These are phyloP conservation scores for Dynastes grantii DNA, from an alignment of 2,888 invertebrate genomes.

Conservation along the genomic window DNA sequence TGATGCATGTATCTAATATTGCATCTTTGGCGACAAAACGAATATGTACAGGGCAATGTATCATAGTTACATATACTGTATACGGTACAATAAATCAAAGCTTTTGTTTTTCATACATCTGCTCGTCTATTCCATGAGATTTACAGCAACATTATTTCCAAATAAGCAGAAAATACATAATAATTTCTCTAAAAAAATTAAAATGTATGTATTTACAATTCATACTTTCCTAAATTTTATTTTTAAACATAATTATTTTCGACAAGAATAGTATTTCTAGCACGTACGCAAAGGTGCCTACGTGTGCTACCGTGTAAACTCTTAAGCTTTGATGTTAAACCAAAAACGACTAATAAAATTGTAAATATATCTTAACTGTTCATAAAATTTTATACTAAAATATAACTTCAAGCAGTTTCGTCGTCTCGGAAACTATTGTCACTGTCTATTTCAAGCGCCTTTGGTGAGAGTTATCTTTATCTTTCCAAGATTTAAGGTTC, in stretches of 20 bases:
- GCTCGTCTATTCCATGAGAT: no score
- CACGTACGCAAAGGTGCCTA: no score
- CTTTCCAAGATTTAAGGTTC: background rate
- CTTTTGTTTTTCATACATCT: no score
- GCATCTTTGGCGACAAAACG: no score
- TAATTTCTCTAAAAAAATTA: background rate
- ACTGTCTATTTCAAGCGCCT: slow-evolving; percentile 3
- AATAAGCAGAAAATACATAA: no score
- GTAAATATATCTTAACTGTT: slow-evolving; percentile 15
- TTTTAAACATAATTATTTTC: background rate
- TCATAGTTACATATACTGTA: no score
- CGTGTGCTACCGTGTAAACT: background rate
- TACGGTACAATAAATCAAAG: no score
- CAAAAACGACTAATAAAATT: slow-evolving; percentile 23
- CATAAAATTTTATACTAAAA: slow-evolving; percentile 4
- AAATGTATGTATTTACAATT: background rate
- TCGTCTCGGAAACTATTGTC: background rate
- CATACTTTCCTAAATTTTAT: background rate
- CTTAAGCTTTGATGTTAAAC: slow-evolving; percentile 14
- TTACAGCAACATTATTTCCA: no score
- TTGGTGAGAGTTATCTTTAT: background rate
- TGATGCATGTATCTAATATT: no score
- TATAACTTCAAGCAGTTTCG: background rate
- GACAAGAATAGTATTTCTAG: background rate
- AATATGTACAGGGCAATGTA: no score